A percentile compares a stretch with the other conserved stretches of the same genome.
Evolutionary conservation across 2,888 invertebrate species (phyloP).

Genomic region (Nephrotoma guestfalica): DNA sequence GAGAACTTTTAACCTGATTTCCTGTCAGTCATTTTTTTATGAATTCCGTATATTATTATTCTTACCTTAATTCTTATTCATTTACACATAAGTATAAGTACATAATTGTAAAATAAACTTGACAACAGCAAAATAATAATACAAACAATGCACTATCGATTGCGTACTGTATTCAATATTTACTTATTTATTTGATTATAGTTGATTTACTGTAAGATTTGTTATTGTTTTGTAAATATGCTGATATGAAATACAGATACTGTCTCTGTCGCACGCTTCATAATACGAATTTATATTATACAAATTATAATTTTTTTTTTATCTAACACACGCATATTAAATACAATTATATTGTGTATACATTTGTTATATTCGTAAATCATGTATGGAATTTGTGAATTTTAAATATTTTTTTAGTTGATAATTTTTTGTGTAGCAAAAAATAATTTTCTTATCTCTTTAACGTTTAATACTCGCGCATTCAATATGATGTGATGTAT

Average conservation of each 20-base stretch:
- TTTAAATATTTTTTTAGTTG: not conserved
- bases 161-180: not conserved
- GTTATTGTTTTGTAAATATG: not conserved
- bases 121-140: not conserved
- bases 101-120: not conserved
- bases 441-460: not conserved
- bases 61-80: not conserved
- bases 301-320: not conserved
- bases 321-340: not conserved
- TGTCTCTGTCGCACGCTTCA: not conserved
- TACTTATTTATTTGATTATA: not conserved
- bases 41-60: not conserved
- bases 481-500: not conserved
- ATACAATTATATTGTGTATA: not conserved
- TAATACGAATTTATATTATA: not conserved
- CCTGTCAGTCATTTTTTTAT: not conserved
- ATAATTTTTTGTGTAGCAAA: not conserved
- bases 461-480: not conserved
- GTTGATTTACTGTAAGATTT: not conserved
- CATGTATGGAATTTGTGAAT: not conserved
- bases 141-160: not conserved
- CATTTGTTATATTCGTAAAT: not conserved
- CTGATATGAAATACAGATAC: not conserved
- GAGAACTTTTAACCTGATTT: conserved; percentile 3
- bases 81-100: not conserved